Evolutionary conservation across 2,888 invertebrate genomes (phyloP).

Genomic region (Adineta ricciae): DNA sequence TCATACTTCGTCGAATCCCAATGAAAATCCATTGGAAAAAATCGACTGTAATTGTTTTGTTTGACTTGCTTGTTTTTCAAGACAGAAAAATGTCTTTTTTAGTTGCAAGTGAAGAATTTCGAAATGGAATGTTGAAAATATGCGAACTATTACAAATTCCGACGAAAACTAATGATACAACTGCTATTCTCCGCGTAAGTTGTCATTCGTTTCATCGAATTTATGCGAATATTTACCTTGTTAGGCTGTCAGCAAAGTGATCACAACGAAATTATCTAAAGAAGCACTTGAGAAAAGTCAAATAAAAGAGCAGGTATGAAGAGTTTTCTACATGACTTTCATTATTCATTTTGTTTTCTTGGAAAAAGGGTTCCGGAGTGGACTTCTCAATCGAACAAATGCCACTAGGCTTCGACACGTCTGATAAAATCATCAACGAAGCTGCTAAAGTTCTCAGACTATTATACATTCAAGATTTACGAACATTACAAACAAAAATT

Average conservation of each 20-base stretch:
- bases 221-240: slow-evolving; percentile 31
- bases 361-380: slow-evolving; percentile 52
- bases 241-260: slow-evolving; percentile 44
- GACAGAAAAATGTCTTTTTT: slow-evolving; percentile 37
- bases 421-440: slow-evolving; percentile 58
- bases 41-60: slow-evolving; percentile 62
- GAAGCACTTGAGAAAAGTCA: slow-evolving; percentile 54
- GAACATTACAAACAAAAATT: slow-evolving; percentile 78
- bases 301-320: slow-evolving; percentile 53
- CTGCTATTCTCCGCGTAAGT: slow-evolving; percentile 19
- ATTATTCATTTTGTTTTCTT: slow-evolving; percentile 22
- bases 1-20: background rate
- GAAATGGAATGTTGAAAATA: slow-evolving; percentile 67
- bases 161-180: slow-evolving; percentile 58
- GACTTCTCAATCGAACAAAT: slow-evolving; percentile 63
- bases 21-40: slow-evolving; percentile 72
- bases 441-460: slow-evolving; percentile 68
- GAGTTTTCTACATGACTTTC: slow-evolving; percentile 42
- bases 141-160: slow-evolving; percentile 69
- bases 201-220: background rate
- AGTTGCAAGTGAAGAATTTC: slow-evolving; percentile 74
- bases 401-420: slow-evolving; percentile 60
- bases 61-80: background rate
- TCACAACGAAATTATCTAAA: slow-evolving; percentile 50
- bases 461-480: slow-evolving; percentile 70